These are phyloP conservation scores for Beroe forskalii DNA, from an alignment of 37 sponge, comb jelly and placozoan genomes.

Conservation along the genomic window DNA sequence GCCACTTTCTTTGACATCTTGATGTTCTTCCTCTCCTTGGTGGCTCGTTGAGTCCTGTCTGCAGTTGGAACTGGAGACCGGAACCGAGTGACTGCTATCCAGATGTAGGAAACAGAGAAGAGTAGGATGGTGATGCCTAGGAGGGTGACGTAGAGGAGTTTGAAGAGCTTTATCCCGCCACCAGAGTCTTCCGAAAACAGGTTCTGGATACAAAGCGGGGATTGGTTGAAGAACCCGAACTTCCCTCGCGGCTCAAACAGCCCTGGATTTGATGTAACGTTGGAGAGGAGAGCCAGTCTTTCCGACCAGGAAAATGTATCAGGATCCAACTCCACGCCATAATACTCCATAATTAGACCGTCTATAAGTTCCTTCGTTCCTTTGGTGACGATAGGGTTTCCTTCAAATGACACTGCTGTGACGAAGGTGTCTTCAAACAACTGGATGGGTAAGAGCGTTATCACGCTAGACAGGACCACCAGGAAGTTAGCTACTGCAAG, in stretches of 20 bases:
- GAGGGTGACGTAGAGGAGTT: background rate
- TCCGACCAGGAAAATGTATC: background rate
- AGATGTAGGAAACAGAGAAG: constrained; percentile 47
- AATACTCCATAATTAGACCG: constrained; percentile 13
- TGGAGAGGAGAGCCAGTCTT: constrained; percentile 47
- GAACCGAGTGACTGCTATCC: background rate
- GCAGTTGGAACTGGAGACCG: background rate
- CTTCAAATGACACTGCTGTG: background rate
- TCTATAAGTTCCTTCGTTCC: background rate
- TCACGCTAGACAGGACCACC: background rate
- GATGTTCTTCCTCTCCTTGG: background rate
- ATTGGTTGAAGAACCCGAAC: constrained; percentile 62
- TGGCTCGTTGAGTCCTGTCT: background rate
- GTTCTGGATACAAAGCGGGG: constrained; percentile 59
- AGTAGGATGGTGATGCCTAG: background rate
- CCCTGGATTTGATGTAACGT: constrained; percentile 4
- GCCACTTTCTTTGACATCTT: constrained; percentile 15
- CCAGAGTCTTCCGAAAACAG: background rate
- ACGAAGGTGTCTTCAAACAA: constrained; percentile 8
- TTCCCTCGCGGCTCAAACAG: background rate
- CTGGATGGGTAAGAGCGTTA: constrained; percentile 1
- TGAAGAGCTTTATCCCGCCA: background rate
- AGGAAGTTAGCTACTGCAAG: background rate
- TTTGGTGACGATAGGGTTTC: background rate
- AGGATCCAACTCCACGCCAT: background rate